Evolutionary conservation across 1,140 invertebrate genomes (phyloP).

Genomic region (Bombus impatiens): DNA sequence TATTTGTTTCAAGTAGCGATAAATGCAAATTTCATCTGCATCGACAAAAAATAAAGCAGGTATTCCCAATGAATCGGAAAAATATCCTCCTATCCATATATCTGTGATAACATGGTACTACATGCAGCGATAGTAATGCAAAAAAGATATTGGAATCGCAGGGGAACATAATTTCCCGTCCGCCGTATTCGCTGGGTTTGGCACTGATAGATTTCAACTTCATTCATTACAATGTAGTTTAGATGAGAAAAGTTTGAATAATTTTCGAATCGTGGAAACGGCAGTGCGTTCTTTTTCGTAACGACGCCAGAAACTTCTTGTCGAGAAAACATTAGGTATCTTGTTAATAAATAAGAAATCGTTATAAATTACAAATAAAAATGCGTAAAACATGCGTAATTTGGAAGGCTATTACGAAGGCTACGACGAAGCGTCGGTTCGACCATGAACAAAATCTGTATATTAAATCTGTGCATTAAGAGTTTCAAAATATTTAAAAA

Average conservation of each 20-base stretch:
- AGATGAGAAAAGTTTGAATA: neutral
- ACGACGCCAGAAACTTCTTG: neutral
- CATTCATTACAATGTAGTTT: neutral
- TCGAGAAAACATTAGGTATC: too few species aligned
- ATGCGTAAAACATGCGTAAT: too few species aligned
- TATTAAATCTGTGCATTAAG: too few species aligned
- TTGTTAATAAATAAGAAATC: neutral
- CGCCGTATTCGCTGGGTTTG: neutral
- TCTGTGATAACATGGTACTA: neutral
- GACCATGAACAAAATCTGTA: too few species aligned
- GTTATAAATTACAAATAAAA: neutral
- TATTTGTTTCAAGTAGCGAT: neutral
- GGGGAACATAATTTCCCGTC: neutral
- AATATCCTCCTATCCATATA: neutral
- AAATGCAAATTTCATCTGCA: neutral
- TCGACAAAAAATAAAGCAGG: fast-evolving
- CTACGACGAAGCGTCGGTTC: too few species aligned
- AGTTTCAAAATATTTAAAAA: too few species aligned
- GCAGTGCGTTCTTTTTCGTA: neutral
- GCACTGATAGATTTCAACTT: neutral
- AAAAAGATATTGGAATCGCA: neutral
- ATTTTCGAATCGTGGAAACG: neutral
- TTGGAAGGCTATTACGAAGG: too few species aligned
- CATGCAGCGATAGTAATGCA: neutral
- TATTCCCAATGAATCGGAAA: neutral